Evolutionary conservation across 2,888 invertebrate species (phyloP).

Genomic region (Lasius fuliginosus): DNA sequence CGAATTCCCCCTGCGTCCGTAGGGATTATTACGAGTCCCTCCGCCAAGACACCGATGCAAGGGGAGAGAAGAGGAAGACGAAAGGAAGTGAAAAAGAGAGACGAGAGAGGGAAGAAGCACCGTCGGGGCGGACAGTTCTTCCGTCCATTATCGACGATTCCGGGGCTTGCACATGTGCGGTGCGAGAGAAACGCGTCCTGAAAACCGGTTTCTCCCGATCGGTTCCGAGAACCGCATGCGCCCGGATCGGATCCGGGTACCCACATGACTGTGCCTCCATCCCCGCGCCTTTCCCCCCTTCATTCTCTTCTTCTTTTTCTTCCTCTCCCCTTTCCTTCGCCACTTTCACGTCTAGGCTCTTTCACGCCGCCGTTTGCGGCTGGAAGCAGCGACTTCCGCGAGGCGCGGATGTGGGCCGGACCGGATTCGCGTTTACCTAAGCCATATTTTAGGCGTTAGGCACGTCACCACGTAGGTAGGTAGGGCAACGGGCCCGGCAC

Average conservation of each 20-base stretch:
- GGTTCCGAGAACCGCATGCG: conserved; percentile 80
- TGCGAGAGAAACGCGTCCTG: conserved; percentile 72
- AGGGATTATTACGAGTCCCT: conserved; percentile 71
- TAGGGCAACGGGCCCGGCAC: conserved; percentile 54
- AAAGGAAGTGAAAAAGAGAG: not conserved
- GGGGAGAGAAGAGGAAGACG: conserved; percentile 22
- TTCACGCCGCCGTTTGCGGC: conserved; percentile 72
- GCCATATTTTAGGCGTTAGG: conserved; percentile 77
- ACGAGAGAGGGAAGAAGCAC: conserved; percentile 53
- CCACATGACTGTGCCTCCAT: conserved; percentile 66
- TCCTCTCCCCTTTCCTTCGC: conserved; percentile 1
- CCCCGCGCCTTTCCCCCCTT: conserved; percentile 51
- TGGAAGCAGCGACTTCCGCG: conserved; percentile 81
- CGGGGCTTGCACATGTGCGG: conserved; percentile 71
- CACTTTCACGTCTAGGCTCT: conserved; percentile 68
- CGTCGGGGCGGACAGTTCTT: conserved; percentile 70
- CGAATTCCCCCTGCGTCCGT: conserved; percentile 72
- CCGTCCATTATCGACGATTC: conserved; percentile 77
- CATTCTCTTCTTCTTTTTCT: conserved; percentile 24
- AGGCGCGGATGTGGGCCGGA: conserved; percentile 80
- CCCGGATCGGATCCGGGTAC: conserved; percentile 83
- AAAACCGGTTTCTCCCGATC: conserved; percentile 82
- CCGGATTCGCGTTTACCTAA: conserved; percentile 79
- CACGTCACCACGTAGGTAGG: conserved; percentile 57
- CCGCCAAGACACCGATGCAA: conserved; percentile 18